A percentile compares a stretch with the other conserved stretches of the same genome.
phyloP scores from a whole-genome alignment of 2,113 vertebrate species.

The Dasypus novemcinctus region DNA sequence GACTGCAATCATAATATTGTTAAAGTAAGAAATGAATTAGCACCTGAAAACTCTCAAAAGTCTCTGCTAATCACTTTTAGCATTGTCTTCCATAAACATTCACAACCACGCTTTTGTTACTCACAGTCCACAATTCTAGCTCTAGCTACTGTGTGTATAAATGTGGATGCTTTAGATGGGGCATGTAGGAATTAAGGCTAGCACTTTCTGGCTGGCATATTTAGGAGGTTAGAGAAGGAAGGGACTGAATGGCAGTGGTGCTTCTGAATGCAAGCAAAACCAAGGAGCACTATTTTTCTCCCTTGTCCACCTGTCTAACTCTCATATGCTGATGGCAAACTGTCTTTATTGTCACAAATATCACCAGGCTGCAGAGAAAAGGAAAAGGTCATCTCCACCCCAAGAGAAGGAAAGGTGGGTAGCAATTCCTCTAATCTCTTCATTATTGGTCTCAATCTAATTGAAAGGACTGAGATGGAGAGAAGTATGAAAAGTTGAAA shows the following conservation, averaged over 20 bases:
- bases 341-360: background rate
- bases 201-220: background rate
- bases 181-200: background rate
- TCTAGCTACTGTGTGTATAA: background rate
- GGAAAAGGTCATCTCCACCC: background rate
- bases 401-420: background rate
- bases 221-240: background rate
- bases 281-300: background rate
- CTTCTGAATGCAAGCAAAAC: background rate
- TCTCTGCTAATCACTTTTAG: background rate
- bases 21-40: background rate
- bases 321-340: background rate
- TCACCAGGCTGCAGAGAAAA: background rate
- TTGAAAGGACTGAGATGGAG: background rate
- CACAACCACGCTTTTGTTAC: background rate
- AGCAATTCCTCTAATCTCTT: background rate
- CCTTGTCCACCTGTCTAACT: background rate
- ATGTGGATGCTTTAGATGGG: background rate
- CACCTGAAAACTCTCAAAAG: background rate
- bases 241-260: background rate
- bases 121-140: background rate
- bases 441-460: background rate
- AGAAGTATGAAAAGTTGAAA: background rate
- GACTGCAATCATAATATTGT: background rate
- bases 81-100: background rate